Percentiles rank a stretch among this genome's conserved stretches.
phyloP scores from a whole-genome alignment of 2,888 invertebrate species.

The Acanthosepion lycidas region DNA sequence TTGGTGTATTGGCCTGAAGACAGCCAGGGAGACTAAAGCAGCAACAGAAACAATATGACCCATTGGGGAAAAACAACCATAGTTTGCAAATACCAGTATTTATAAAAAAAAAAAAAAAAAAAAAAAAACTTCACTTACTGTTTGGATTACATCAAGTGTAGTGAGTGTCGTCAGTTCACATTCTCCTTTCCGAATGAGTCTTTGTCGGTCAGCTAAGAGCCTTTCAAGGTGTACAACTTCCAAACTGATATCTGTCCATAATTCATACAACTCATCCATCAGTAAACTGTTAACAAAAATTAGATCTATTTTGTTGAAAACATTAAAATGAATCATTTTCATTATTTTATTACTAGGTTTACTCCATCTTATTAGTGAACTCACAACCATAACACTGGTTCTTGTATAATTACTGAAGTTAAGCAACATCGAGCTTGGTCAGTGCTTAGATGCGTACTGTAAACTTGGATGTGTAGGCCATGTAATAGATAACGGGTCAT shows the following conservation, averaged over 20 bases:
- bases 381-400: too few species aligned
- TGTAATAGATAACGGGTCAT: too few species aligned
- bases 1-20: too few species aligned
- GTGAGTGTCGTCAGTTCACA: slow-evolving; percentile 8
- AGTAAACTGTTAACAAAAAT: background rate
- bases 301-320: background rate
- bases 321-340: too few species aligned
- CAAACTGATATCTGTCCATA: slow-evolving; percentile 43
- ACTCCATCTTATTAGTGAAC: too few species aligned
- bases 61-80: background rate
- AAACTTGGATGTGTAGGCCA: too few species aligned
- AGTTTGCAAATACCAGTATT: background rate
- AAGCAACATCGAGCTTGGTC: too few species aligned
- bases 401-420: too few species aligned
- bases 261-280: slow-evolving; percentile 39
- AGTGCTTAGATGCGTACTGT: too few species aligned
- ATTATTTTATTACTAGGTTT: too few species aligned
- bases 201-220: slow-evolving; percentile 22
- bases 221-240: slow-evolving; percentile 38
- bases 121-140: background rate
- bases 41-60: too few species aligned
- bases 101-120: background rate
- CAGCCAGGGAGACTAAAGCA: too few species aligned
- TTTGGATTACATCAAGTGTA: slow-evolving; percentile 1
- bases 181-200: background rate